phyloP scores from a whole-genome alignment of 1,140 invertebrate genomes.

The Drosophila kepulauana region DNA sequence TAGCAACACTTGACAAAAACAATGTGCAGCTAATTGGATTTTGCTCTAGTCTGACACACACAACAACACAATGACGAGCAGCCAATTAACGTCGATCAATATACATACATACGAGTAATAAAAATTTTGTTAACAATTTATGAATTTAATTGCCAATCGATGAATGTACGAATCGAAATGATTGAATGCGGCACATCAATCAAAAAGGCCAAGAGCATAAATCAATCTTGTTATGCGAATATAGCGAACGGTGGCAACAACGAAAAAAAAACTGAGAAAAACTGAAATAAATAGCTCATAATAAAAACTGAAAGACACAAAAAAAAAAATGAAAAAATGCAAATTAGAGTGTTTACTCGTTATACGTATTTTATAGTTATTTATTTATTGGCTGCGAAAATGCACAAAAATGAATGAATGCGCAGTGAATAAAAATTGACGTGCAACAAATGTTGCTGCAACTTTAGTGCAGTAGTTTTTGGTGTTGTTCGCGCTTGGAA shows the following conservation, averaged over 20 bases:
- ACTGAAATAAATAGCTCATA: conserved; percentile 15
- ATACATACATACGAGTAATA: conserved; percentile 6
- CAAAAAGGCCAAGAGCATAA: conserved; percentile 32
- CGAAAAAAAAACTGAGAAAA: conserved; percentile 16
- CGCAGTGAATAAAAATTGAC: conserved; percentile 69
- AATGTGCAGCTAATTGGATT: conserved; percentile 52
- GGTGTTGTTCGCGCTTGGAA: conserved; percentile 18
- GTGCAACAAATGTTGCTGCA: conserved; percentile 43
- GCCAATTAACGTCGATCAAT: conserved; percentile 64
- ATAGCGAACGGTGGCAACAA: conserved; percentile 27
- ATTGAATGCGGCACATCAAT: conserved; percentile 61
- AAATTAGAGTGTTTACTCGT: conserved; percentile 38
- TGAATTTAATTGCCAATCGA: conserved; percentile 66
- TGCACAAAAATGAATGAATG: conserved; percentile 67
- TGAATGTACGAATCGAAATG: conserved; percentile 21
- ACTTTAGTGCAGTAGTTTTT: neutral
- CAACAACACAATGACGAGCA: neutral
- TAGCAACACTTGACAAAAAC: conserved; percentile 23
- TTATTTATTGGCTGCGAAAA: conserved; percentile 37
- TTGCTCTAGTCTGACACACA: conserved; percentile 14
- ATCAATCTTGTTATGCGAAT: conserved; percentile 15
- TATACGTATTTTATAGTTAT: conserved; percentile 10
- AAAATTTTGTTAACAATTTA: conserved; percentile 46
- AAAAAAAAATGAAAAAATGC: conserved; percentile 31
- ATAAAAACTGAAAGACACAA: neutral